A percentile compares a stretch with the other conserved stretches of the same genome.
Evolutionary conservation across 2,888 invertebrate species (phyloP).

Genomic region (Drosophila fulvimacula): DNA sequence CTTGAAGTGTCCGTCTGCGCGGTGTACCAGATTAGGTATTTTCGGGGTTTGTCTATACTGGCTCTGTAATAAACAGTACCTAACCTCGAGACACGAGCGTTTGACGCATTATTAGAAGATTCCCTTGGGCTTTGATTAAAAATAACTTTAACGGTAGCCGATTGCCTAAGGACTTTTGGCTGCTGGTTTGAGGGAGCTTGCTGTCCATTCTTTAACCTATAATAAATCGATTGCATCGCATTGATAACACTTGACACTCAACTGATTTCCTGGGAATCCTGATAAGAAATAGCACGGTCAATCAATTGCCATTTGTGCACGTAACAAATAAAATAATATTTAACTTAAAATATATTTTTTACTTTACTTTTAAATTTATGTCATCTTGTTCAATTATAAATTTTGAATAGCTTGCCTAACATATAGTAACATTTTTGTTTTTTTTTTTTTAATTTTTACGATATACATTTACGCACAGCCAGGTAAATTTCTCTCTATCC

Average conservation of each 20-base stretch:
- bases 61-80: too few species aligned
- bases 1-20: rapidly evolving
- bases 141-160: background rate
- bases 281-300: background rate
- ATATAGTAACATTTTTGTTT: background rate
- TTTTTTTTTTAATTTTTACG: background rate
- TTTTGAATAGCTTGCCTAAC: background rate
- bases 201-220: slow-evolving; percentile 25
- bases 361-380: slow-evolving; percentile 32
- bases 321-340: slow-evolving; percentile 14
- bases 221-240: slow-evolving; percentile 24
- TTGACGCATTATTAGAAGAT: background rate
- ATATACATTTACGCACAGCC: background rate
- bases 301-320: slow-evolving; percentile 20
- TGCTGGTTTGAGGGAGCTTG: background rate
- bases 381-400: slow-evolving; percentile 27
- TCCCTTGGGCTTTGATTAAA: background rate
- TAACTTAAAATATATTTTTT: slow-evolving; percentile 16
- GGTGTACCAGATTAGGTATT: background rate
- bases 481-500: background rate
- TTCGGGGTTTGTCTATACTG: background rate
- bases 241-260: background rate
- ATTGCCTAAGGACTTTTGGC: background rate
- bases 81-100: background rate
- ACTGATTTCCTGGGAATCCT: background rate